A percentile compares a stretch with the other conserved stretches of the same genome.
phyloP scores from a whole-genome alignment of 2,113 vertebrate species.

The Psittacara wagleri region DNA sequence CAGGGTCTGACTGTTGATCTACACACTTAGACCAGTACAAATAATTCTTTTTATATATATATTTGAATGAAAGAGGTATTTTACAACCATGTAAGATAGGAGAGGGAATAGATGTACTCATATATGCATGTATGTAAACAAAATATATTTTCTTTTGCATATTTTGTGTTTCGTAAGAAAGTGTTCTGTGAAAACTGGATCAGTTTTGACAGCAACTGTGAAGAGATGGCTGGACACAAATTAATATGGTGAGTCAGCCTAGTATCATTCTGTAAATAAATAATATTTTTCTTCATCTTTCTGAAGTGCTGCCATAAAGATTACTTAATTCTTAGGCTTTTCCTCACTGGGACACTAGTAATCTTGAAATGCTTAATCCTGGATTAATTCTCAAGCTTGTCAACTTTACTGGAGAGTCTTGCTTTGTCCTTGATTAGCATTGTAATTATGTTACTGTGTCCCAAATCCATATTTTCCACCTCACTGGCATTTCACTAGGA shows the following conservation, averaged over 20 bases:
- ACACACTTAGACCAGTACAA: background rate
- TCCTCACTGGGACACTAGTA: slow-evolving; percentile 16
- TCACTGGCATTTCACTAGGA: background rate
- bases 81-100: background rate
- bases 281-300: slow-evolving; percentile 6
- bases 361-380: slow-evolving; percentile 59
- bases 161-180: background rate
- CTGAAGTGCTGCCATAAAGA: slow-evolving; percentile 29
- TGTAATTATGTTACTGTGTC: slow-evolving; percentile 29
- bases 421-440: slow-evolving; percentile 42
- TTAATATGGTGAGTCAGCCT: background rate
- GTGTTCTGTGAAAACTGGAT: background rate
- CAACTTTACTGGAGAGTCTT: slow-evolving; percentile 23
- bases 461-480: slow-evolving; percentile 13
- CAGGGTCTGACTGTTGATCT: background rate
- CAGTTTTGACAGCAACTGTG: background rate
- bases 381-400: slow-evolving; percentile 58
- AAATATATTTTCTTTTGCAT: background rate
- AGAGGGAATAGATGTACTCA: background rate
- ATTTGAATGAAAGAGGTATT: background rate
- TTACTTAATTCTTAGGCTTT: slow-evolving; percentile 36
- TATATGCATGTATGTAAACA: background rate
- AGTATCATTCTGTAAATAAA: background rate
- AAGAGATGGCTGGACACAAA: background rate
- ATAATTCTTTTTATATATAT: background rate